A percentile compares a stretch with the other conserved stretches of the same genome.
These are phyloP conservation scores for Myotis brandtii DNA, from an alignment of 2,113 vertebrate species.

Conservation along the genomic window DNA sequence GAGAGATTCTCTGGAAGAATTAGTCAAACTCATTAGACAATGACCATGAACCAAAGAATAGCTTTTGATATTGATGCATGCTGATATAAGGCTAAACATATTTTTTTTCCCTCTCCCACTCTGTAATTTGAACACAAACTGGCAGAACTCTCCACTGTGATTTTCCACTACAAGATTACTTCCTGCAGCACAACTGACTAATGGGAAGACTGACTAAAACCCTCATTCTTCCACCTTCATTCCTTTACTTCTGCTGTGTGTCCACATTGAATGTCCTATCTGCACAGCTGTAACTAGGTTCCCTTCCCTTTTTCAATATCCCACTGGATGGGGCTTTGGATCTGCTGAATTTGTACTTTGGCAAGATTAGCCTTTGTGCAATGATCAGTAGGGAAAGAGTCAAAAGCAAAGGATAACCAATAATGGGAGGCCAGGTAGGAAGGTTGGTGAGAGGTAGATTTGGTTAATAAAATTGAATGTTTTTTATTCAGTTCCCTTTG, in stretches of 20 bases:
- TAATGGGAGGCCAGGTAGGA: neutral
- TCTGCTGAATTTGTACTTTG: neutral
- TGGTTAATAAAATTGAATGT: neutral
- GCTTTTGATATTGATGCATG: neutral
- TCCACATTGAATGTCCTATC: neutral
- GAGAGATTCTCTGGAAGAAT: constrained; percentile 8
- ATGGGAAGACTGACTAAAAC: neutral
- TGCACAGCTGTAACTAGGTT: neutral
- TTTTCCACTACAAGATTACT: neutral
- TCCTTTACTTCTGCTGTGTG: neutral
- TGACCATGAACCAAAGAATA: neutral
- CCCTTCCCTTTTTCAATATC: neutral
- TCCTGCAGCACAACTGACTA: neutral
- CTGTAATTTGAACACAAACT: neutral
- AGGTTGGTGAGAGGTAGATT: neutral
- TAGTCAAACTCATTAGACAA: constrained; percentile 5
- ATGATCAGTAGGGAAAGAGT: neutral
- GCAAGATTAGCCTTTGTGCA: neutral
- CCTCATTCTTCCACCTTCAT: neutral
- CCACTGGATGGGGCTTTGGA: neutral
- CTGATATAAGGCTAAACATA: neutral
- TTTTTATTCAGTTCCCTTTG: neutral
- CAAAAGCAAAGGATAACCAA: neutral
- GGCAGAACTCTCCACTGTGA: neutral
- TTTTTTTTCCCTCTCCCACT: neutral